phyloP scores from a whole-genome alignment of 2,888 invertebrate genomes.

The Caenorhabditis virilis region DNA sequence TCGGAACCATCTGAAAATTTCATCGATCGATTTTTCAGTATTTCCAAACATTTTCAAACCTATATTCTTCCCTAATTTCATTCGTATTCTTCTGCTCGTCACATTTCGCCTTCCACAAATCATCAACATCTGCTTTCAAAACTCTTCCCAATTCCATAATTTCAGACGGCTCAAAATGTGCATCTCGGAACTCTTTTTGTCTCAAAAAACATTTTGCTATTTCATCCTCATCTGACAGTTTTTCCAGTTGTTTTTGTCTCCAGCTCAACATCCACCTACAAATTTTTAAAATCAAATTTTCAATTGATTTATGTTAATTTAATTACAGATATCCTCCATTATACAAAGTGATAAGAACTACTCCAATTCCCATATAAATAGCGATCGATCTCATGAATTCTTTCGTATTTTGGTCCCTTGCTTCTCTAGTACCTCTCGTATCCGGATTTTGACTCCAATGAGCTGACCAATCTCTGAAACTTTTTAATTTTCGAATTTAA shows the following conservation, averaged over 20 bases:
- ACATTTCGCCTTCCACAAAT: conserved; percentile 43
- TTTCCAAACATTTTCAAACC: conserved; percentile 22
- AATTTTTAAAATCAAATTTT: conserved; percentile 2
- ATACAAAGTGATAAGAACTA: conserved; percentile 49
- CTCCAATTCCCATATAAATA: conserved; percentile 50
- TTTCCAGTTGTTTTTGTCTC: conserved; percentile 45
- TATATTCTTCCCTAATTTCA: conserved; percentile 55
- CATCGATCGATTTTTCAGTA: not conserved
- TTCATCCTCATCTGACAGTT: conserved; percentile 59
- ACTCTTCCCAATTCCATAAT: conserved; percentile 45
- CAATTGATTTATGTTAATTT: not conserved
- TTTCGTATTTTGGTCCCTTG: conserved; percentile 22
- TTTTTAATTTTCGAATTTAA: not conserved
- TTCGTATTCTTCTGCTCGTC: conserved; percentile 38
- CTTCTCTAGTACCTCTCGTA: conserved; percentile 13
- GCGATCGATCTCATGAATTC: conserved; percentile 48
- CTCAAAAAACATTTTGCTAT: conserved; percentile 61
- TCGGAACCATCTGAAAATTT: conserved; percentile 42
- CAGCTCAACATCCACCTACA: conserved; percentile 46
- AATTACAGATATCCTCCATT: conserved; percentile 59
- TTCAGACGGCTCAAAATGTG: conserved; percentile 11
- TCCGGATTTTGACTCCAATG: conserved; percentile 29
- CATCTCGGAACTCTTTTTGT: conserved; percentile 52
- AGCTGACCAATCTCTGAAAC: conserved; percentile 31
- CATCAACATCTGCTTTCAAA: conserved; percentile 59